Evolutionary conservation across 2,888 invertebrate genomes (phyloP).

Genomic region (Nephrotoma appendiculata): DNA sequence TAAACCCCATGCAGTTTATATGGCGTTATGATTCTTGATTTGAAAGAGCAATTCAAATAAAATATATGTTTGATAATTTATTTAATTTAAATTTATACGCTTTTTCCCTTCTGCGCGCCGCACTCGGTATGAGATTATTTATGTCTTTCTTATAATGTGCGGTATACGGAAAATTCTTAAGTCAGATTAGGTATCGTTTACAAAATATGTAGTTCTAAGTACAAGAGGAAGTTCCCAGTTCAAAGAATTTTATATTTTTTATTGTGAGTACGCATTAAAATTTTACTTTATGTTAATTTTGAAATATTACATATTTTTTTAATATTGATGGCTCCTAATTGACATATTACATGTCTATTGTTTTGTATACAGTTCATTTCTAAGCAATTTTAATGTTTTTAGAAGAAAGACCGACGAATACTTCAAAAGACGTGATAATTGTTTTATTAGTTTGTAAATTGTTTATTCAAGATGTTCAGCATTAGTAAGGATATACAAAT

Average conservation of each 20-base stretch:
- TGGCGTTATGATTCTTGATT: constrained; percentile 17
- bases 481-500: no score
- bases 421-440: no score
- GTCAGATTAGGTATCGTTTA: background rate
- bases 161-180: background rate
- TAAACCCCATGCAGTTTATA: constrained; percentile 21
- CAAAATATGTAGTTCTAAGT: background rate
- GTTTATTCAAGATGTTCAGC: no score
- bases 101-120: background rate
- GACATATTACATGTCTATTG: background rate
- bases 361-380: background rate
- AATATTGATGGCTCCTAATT: background rate
- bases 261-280: background rate
- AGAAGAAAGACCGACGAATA: background rate
- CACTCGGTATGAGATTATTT: background rate
- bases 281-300: background rate
- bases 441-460: no score
- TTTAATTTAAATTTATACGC: background rate
- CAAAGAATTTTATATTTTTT: background rate
- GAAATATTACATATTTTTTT: background rate
- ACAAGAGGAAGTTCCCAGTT: background rate
- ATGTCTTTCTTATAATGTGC: background rate
- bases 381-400: background rate
- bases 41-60: constrained; percentile 3
- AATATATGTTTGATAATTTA: constrained; percentile 4